Conservation (phyloP, 2,888 invertebrate species). For the Meiosimyza decipiens region DNA sequence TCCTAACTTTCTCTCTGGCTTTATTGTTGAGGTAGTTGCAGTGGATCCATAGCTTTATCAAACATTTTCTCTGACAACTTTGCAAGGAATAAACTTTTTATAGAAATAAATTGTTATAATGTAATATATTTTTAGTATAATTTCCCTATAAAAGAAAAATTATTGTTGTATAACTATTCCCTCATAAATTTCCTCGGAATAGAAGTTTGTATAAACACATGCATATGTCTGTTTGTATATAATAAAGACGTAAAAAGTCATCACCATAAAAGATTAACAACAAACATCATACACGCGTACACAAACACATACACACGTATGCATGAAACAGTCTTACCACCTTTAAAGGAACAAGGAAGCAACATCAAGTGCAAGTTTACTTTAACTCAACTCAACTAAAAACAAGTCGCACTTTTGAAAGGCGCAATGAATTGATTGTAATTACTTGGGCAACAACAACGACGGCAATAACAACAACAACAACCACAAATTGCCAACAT, state of each 20-base stretch:
- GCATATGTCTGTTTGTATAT: too few species aligned
- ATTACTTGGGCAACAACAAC: slow-evolving; percentile 51
- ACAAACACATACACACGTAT: background rate
- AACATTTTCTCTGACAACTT: too few species aligned
- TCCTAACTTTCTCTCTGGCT: too few species aligned
- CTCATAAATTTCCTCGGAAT: too few species aligned
- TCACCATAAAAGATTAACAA: background rate
- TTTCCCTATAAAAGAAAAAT: too few species aligned
- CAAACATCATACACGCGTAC: background rate
- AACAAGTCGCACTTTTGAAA: slow-evolving; percentile 49
- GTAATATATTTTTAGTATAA: too few species aligned
- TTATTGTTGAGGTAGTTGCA: too few species aligned
- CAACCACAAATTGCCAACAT: background rate
- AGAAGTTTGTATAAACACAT: too few species aligned
- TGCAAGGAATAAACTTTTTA: too few species aligned
- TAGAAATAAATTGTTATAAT: too few species aligned
- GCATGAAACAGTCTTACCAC: slow-evolving; percentile 31
- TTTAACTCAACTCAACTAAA: background rate
- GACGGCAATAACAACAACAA: slow-evolving; percentile 30
- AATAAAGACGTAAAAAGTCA: background rate
- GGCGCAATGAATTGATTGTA: slow-evolving; percentile 63
- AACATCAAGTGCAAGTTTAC: slow-evolving; percentile 19
- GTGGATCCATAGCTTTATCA: too few species aligned
- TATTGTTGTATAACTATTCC: too few species aligned
- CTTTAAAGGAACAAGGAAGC: slow-evolving; percentile 52